Evolutionary conservation across 2,797 vertebrate genomes (phyloP).

Genomic region (Eupleurogrammus muticus): DNA sequence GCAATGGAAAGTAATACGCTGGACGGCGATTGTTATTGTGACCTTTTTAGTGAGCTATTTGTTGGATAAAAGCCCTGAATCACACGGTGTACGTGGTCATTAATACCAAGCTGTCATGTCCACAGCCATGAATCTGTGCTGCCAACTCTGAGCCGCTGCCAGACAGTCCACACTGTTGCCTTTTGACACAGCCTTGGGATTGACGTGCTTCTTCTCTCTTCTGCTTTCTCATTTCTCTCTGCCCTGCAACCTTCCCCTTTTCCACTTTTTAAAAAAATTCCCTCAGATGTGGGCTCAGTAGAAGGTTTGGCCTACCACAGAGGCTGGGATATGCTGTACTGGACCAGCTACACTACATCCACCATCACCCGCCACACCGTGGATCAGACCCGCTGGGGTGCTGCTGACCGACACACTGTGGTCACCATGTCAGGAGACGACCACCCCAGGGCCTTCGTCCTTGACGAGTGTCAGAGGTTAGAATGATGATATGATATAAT

Average conservation of each 20-base stretch:
- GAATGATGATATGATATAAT: constrained; percentile 27
- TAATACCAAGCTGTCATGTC: constrained; percentile 68
- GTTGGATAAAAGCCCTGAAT: constrained; percentile 67
- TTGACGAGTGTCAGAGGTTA: constrained; percentile 97
- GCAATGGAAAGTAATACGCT: constrained; percentile 60
- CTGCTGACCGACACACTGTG: constrained; percentile 93
- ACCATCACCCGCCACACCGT: constrained; percentile 96
- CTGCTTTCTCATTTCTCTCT: constrained; percentile 4
- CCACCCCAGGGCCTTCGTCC: constrained; percentile 95
- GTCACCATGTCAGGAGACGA: constrained; percentile 98
- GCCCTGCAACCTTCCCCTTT: constrained; percentile 1
- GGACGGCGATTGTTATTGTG: constrained; percentile 52
- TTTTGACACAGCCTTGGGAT: constrained; percentile 58
- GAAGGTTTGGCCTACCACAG: constrained; percentile 97
- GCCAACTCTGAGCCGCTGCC: constrained; percentile 56
- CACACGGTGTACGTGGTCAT: constrained; percentile 63
- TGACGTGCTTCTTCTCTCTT: constrained; percentile 41
- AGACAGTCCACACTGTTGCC: constrained; percentile 50
- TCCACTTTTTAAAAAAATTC: constrained; percentile 1
- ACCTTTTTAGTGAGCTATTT: constrained; percentile 72
- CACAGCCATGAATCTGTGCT: constrained; percentile 39
- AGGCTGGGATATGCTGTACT: constrained; percentile 95
- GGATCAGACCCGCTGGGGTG: constrained; percentile 90
- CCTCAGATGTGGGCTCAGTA: constrained; percentile 96
- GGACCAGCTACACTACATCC: constrained; percentile 98